Evolutionary conservation across 2,113 vertebrate genomes (phyloP).

Genomic region (Promerops cafer): DNA sequence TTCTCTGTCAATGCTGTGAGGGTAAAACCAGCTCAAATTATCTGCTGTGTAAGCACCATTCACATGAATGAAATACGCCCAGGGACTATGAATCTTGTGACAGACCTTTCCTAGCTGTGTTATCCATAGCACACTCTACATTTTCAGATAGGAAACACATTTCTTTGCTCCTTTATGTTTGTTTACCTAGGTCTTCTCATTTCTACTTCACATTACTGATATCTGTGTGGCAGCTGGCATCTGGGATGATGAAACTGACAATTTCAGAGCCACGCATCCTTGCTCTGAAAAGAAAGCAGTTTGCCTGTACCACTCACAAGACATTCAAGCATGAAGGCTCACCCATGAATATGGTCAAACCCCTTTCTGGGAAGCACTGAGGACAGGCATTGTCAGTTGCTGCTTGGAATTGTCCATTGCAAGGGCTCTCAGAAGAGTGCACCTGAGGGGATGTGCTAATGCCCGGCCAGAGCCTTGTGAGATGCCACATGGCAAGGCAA

Average conservation of each 20-base stretch:
- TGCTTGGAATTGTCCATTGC: neutral
- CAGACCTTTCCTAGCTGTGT: neutral
- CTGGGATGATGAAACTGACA: neutral
- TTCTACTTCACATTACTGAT: neutral
- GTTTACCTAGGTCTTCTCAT: neutral
- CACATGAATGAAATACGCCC: neutral
- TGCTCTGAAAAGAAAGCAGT: neutral
- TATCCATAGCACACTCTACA: neutral
- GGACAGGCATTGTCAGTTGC: neutral
- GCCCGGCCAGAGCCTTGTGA: neutral
- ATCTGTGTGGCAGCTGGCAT: neutral
- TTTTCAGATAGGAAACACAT: neutral
- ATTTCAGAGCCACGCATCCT: neutral
- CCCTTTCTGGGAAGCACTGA: neutral
- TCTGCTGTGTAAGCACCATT: slow-evolving; percentile 36
- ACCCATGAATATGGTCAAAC: neutral
- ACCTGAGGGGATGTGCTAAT: neutral
- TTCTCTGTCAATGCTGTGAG: neutral
- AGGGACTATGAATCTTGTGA: neutral
- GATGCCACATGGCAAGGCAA: accelerated
- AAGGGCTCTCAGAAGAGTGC: neutral
- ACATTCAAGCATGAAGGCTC: neutral
- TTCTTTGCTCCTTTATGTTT: slow-evolving; percentile 17
- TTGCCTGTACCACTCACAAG: neutral
- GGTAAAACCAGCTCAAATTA: slow-evolving; percentile 15